Percentiles rank a stretch among this genome's conserved stretches.
These are phyloP conservation scores for Taenaris catops DNA, from an alignment of 2,888 invertebrate genomes.

Conservation along the genomic window DNA sequence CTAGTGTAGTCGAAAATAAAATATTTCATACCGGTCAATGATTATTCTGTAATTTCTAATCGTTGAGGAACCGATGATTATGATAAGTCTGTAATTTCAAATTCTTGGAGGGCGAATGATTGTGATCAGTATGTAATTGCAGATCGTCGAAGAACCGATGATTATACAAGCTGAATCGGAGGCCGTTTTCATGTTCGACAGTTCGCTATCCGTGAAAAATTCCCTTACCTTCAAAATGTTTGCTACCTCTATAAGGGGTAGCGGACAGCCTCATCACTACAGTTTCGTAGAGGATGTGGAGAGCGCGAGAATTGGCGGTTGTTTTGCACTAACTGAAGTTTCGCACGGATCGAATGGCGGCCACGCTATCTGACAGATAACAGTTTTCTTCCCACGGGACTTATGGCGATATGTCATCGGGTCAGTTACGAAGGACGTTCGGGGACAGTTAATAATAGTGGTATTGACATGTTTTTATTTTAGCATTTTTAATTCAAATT, in stretches of 20 bases:
- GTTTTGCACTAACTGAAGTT: conserved; percentile 94
- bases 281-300: conserved; percentile 67
- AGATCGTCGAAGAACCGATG: conserved; percentile 72
- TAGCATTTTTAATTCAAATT: too few relatives aligned
- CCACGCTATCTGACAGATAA: conserved; percentile 51
- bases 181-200: conserved; percentile 80
- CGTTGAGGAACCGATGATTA: too few relatives aligned
- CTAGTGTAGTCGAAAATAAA: too few relatives aligned
- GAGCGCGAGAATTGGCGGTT: conserved; percentile 56
- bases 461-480: too few relatives aligned
- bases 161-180: conserved; percentile 69
- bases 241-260: conserved; percentile 80
- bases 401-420: conserved; percentile 26
- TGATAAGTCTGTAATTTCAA: too few relatives aligned
- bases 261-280: conserved; percentile 83
- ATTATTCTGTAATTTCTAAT: too few relatives aligned
- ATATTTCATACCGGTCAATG: too few relatives aligned
- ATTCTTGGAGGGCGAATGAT: too few relatives aligned
- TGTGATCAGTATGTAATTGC: too few relatives aligned
- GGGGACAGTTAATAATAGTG: too few relatives aligned
- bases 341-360: conserved; percentile 92
- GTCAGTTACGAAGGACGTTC: conserved; percentile 30
- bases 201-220: conserved; percentile 82
- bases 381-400: conserved; percentile 68
- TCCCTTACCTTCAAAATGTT: conserved; percentile 84